These are phyloP conservation scores for Battus philenor DNA, from an alignment of 1,140 invertebrate species.

Conservation along the genomic window DNA sequence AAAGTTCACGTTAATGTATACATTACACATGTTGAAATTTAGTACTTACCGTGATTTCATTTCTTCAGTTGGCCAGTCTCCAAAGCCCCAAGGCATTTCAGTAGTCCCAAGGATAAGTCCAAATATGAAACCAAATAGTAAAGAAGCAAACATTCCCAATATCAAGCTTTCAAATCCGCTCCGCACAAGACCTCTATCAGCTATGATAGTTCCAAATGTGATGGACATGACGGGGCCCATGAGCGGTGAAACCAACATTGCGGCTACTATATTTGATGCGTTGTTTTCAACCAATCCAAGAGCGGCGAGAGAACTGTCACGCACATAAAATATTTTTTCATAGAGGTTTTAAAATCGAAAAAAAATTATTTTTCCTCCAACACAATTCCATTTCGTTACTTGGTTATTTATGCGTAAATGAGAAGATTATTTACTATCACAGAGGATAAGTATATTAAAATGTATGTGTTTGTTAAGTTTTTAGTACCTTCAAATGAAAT, in stretches of 20 bases:
- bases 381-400: too few relatives aligned
- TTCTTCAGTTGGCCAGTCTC: slow-evolving; percentile 88
- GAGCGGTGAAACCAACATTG: slow-evolving; percentile 91
- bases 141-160: slow-evolving; percentile 83
- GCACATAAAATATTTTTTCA: too few relatives aligned
- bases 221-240: slow-evolving; percentile 93
- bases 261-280: slow-evolving; percentile 88
- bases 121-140: slow-evolving; percentile 87
- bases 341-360: too few relatives aligned
- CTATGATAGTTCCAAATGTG: slow-evolving; percentile 88
- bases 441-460: too few relatives aligned
- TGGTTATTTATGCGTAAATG: too few relatives aligned
- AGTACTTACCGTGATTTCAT: slow-evolving; percentile 83
- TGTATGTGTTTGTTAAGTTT: too few relatives aligned
- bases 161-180: slow-evolving; percentile 82
- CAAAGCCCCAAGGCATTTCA: slow-evolving; percentile 85
- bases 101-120: slow-evolving; percentile 85
- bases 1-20: too few relatives aligned
- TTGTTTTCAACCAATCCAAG: slow-evolving; percentile 79
- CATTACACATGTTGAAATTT: too few relatives aligned
- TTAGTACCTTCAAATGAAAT: too few relatives aligned
- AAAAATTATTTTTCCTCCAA: too few relatives aligned
- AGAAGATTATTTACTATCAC: too few relatives aligned
- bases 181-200: slow-evolving; percentile 79
- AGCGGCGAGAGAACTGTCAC: slow-evolving; percentile 77